These are phyloP conservation scores for Peromyscus leucopus DNA, from an alignment of 2,113 vertebrate species.

Conservation along the genomic window DNA sequence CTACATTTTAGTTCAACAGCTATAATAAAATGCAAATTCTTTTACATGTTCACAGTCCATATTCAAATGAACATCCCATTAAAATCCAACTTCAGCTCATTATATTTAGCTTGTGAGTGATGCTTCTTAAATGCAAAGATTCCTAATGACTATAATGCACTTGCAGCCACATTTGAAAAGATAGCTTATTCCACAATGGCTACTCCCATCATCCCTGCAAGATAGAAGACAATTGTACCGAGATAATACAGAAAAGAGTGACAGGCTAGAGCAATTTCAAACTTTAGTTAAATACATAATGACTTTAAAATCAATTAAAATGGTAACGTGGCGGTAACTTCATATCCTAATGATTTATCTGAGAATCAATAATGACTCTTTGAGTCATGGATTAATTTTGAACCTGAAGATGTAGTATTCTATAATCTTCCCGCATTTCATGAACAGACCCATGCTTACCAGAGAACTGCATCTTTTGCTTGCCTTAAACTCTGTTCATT, in stretches of 20 bases:
- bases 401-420: conserved; percentile 17
- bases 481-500: neutral
- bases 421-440: neutral
- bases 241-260: conserved; percentile 62
- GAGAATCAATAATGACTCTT: conserved; percentile 2
- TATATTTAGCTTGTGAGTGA: conserved; percentile 83
- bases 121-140: conserved; percentile 76
- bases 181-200: conserved; percentile 52
- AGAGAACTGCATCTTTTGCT: neutral
- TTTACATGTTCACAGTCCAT: conserved; percentile 69
- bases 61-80: conserved; percentile 83
- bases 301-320: conserved; percentile 77
- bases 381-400: conserved; percentile 17
- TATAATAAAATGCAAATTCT: conserved; percentile 79
- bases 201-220: conserved; percentile 51
- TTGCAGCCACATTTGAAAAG: conserved; percentile 54
- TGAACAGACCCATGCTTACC: neutral
- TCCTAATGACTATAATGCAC: conserved; percentile 78
- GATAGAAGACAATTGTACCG: conserved; percentile 62
- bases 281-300: conserved; percentile 47
- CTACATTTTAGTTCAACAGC: conserved; percentile 75
- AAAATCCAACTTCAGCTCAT: conserved; percentile 75
- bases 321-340: conserved; percentile 32
- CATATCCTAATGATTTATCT: conserved; percentile 24
- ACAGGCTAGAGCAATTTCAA: conserved; percentile 60